phyloP scores from a whole-genome alignment of 2,113 vertebrate genomes.

The Phoenicopterus ruber region DNA sequence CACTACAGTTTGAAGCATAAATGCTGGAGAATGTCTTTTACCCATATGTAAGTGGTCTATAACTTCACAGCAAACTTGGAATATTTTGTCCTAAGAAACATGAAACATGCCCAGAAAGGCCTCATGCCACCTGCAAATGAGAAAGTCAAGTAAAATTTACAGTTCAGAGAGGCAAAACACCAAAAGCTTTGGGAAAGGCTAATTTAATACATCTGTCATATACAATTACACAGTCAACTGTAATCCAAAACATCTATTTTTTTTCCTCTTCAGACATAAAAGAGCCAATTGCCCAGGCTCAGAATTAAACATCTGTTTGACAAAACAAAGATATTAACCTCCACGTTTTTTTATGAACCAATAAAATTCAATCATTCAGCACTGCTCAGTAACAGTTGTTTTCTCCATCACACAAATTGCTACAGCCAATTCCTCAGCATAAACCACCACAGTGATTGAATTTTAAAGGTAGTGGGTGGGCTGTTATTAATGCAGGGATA shows the following conservation, averaged over 20 bases:
- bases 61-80: neutral
- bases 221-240: slow-evolving; percentile 21
- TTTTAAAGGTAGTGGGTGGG: neutral
- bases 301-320: slow-evolving; percentile 46
- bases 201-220: slow-evolving; percentile 49
- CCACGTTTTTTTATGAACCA: neutral
- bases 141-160: slow-evolving; percentile 2
- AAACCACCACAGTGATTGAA: neutral
- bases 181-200: slow-evolving; percentile 20
- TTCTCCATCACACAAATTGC: slow-evolving; percentile 31
- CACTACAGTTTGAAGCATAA: neutral
- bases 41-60: neutral
- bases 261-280: neutral
- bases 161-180: slow-evolving; percentile 1
- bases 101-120: neutral
- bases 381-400: neutral
- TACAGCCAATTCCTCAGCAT: neutral
- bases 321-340: slow-evolving; percentile 41
- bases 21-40: neutral
- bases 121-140: slow-evolving; percentile 41
- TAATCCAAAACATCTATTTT: slow-evolving; percentile 13
- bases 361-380: neutral
- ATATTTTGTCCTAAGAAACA: neutral
- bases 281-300: slow-evolving; percentile 3
- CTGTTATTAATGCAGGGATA: neutral